These are phyloP conservation scores for Entelurus aequoreus DNA, from an alignment of 2,113 vertebrate species.

Conservation along the genomic window DNA sequence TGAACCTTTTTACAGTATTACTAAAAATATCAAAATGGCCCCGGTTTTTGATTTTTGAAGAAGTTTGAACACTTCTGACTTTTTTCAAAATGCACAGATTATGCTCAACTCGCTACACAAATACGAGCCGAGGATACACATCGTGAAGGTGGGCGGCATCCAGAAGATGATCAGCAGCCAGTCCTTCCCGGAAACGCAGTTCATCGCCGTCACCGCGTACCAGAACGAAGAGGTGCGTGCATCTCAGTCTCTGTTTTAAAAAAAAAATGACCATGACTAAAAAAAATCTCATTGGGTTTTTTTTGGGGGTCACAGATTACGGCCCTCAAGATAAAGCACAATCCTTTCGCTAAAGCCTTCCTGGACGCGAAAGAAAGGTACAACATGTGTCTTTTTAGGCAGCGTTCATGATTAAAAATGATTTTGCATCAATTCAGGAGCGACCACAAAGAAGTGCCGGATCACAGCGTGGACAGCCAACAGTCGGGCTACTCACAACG, in stretches of 20 bases:
- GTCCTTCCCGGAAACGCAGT: conserved; percentile 77
- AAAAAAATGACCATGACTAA: not conserved
- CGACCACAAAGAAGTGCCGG: conserved; percentile 72
- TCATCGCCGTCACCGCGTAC: conserved; percentile 78
- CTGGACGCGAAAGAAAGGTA: conserved; percentile 79
- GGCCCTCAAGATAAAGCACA: conserved; percentile 79
- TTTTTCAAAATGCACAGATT: conserved; percentile 64
- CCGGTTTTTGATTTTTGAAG: not conserved
- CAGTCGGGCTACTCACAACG: conserved; percentile 76
- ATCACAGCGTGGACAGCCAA: conserved; percentile 66
- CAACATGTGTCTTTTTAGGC: not conserved
- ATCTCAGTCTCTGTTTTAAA: too few relatives aligned
- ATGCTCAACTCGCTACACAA: conserved; percentile 82
- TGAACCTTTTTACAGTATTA: too few relatives aligned
- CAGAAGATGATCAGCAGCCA: conserved; percentile 81
- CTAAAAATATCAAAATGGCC: not conserved
- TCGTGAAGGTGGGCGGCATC: conserved; percentile 76
- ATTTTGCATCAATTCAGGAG: conserved; percentile 52
- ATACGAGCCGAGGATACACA: conserved; percentile 78
- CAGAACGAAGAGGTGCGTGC: conserved; percentile 75
- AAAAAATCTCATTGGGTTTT: not conserved
- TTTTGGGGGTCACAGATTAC: conserved; percentile 63
- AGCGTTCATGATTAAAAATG: too few relatives aligned
- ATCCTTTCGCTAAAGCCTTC: conserved; percentile 78
- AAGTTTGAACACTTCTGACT: not conserved